Base-by-base conservation (phyloP, 2,888 invertebrate species). In the Xestia xanthographa region DNA sequence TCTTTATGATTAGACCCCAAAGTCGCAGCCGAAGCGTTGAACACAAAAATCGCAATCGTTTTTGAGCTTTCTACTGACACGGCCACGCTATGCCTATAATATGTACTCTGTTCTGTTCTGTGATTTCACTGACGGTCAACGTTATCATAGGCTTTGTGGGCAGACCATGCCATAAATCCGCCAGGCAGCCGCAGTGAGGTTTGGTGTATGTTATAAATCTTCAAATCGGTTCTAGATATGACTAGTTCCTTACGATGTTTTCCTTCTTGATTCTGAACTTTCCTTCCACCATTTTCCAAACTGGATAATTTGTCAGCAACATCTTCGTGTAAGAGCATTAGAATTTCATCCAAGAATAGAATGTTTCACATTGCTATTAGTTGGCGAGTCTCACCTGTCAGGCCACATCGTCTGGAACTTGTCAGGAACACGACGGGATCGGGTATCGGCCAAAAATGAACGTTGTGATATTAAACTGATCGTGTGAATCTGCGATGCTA, bases 341-440 rank as follows among this genome's bases (percentile, higher is more conserved):
- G 56, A 71, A 80, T 80, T 73, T 74, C 76, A 76, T 82, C 87
- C 90, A 86, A 87, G 85, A 92, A 92, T 93, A 94, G 92, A 90
- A 79, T 89, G 86, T 34, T 91, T 89, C 90, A 88, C 88, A 89
- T 87, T 81, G 79, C 90, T 90, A 91, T 91, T 90, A 90, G 89
- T 87, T 89, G 90, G 88, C 89, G 89, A 88, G 90, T 85, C 87
- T 91, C 92, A 92, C 91, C 91, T 94, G 94, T 92, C 93, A 89
- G 80, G 77, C 81, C 83, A 76, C 85, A 87, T 89, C 91, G 88
- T 91, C 93, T 92, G 93, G 90, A 81, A 80, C 86, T 75, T 90
- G 90, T 92, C 90, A 83, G 85, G 74, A 69, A 73, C 45, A 70
- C 75, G 76, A 78, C 79, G 66, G 78, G 74, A 87, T 88, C 86